A percentile compares a stretch with the other conserved stretches of the same genome.
These are phyloP conservation scores for Ferrisia virgata DNA, from an alignment of 2,888 invertebrate genomes.

Conservation along the genomic window DNA sequence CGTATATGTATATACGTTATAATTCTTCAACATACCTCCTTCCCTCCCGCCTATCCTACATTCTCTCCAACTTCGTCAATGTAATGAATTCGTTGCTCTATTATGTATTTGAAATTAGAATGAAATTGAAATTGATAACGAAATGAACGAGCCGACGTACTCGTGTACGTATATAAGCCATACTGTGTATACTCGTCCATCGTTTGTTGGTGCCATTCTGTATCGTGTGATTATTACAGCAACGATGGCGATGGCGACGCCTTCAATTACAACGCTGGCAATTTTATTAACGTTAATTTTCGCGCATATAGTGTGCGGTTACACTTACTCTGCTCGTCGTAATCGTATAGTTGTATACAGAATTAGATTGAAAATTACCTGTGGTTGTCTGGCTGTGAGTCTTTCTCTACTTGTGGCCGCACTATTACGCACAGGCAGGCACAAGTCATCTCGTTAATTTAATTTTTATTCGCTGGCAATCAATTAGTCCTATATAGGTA, in stretches of 20 bases:
- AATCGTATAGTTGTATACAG: no score
- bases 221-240: not conserved
- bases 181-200: no score
- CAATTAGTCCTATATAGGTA: no score
- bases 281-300: constrained; percentile 17
- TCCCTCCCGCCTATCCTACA: not conserved
- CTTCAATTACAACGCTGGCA: constrained; percentile 1
- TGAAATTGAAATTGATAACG: constrained; percentile 14
- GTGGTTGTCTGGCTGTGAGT: not conserved
- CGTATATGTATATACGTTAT: no score
- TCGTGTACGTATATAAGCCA: no score
- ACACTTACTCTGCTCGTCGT: not conserved
- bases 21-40: not conserved
- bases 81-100: not conserved
- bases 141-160: not conserved
- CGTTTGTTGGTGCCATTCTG: not conserved
- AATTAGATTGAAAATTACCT: not conserved
- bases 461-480: constrained; percentile 1
- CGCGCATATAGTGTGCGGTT: not conserved
- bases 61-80: not conserved
- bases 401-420: not conserved
- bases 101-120: constrained; percentile 9
- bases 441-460: not conserved
- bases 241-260: not conserved
- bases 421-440: no score